These are phyloP conservation scores for Anoura caudifer DNA, from an alignment of 2,113 vertebrate genomes.

Conservation along the genomic window DNA sequence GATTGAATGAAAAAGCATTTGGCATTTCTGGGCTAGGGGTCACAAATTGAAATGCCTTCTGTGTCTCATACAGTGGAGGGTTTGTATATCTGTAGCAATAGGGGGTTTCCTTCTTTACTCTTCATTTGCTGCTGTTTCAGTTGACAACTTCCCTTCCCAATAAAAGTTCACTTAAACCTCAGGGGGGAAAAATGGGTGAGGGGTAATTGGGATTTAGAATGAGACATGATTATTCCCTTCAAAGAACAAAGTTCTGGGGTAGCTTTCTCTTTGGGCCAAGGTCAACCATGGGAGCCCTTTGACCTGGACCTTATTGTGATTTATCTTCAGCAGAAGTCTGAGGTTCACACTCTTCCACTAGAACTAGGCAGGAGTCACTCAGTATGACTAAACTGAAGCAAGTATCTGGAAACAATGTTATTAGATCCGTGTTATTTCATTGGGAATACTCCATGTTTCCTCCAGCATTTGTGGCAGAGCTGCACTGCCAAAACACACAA, in stretches of 20 bases:
- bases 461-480: background rate
- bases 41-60: constrained; percentile 72
- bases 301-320: background rate
- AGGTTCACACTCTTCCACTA: background rate
- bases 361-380: background rate
- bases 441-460: background rate
- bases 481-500: background rate
- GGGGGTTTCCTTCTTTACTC: constrained; percentile 74
- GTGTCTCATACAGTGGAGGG: constrained; percentile 44
- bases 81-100: constrained; percentile 69
- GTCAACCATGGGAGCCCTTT: background rate
- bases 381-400: background rate
- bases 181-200: background rate
- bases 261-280: background rate
- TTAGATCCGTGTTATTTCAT: background rate
- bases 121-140: constrained; percentile 85
- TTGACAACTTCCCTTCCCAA: constrained; percentile 27
- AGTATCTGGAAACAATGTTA: background rate
- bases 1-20: constrained; percentile 31
- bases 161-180: constrained; percentile 84
- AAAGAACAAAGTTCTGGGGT: background rate
- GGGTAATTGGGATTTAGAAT: background rate
- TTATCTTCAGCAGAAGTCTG: background rate
- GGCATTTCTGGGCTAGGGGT: constrained; percentile 68
- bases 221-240: background rate